Conservation (phyloP, 1,140 invertebrate genomes). For the Drosophila ironensis region DNA sequence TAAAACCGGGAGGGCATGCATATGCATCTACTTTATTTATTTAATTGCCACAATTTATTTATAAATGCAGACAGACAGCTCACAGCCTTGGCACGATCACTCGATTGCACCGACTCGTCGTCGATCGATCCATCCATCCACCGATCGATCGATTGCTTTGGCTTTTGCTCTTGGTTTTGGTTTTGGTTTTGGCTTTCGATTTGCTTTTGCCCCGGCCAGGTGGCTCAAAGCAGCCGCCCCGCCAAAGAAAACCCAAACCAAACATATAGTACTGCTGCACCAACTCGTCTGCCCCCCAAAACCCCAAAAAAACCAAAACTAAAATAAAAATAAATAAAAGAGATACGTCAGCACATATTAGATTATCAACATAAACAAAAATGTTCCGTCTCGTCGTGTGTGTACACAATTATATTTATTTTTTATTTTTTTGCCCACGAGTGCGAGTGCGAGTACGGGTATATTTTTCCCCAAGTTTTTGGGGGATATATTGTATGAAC, state of each 20-base stretch:
- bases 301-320: not conserved
- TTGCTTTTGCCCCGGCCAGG: conserved; percentile 49
- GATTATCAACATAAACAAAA: conserved; percentile 79
- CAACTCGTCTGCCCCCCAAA: conserved; percentile 1
- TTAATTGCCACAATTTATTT: conserved; percentile 74
- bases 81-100: conserved; percentile 51
- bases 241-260: not conserved
- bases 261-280: conserved; percentile 1
- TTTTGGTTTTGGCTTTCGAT: no score
- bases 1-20: conserved; percentile 51
- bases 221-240: conserved; percentile 31
- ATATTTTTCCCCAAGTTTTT: conserved; percentile 23
- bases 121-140: conserved; percentile 6
- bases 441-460: no score
- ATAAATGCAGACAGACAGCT: conserved; percentile 66
- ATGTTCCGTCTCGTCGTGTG: conserved; percentile 53
- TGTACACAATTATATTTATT: conserved; percentile 40
- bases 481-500: conserved; percentile 32
- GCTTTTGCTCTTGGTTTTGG: no score
- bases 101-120: conserved; percentile 9
- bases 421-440: not conserved
- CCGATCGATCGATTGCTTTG: conserved; percentile 14
- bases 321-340: not conserved
- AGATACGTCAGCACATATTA: conserved; percentile 64
- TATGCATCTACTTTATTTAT: conserved; percentile 70